Evolutionary conservation across 2,797 vertebrate genomes (phyloP), one percentile per base, ranked within the genome.

Genomic region (Phyllotis vaccarum): DNA sequence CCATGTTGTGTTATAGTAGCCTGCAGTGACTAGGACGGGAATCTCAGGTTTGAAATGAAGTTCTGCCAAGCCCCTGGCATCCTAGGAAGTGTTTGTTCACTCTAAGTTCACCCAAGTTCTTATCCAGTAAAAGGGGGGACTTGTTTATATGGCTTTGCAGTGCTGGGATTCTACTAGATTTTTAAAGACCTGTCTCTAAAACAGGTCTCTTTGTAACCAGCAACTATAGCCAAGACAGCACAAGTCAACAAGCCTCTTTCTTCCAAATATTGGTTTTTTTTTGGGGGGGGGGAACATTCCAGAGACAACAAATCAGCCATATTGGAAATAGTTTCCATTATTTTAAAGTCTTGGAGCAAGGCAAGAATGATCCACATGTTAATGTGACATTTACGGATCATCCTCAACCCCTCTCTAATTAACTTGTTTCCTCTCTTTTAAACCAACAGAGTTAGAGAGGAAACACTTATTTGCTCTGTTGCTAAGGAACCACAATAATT

Each of bases 341-440:
- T 97, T 94, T 98, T 97, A 89, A 96, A 97, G 96, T 97, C 96
- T 98, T 97, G 87, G 76, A 96, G 95, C 94, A 90, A 96, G 95
- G 97, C 96, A 96, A 97, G 98, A 98, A 95, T 97, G 98, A 96
- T 96, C 96, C 95, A 97, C 98, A 98, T 98, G 98, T 98, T 98
- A 98, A 98, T 98, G 98, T 98, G 98, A 98, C 98, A 98, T 98
- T 98, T 98, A 98, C 97, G 98, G 98, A 98, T 98, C 98, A 98
- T 98, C 97, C 98, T 98, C 98, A 98, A 98, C 98, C 98, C 1
- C 98, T 98, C 97, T 98, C 98, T 98, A 98, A 98, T 98, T 98
- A 98, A 98, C 97, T 98, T 98, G 98, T 97, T 97, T 98, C 98
- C 98, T 98, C 97, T 98, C 98, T 98, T 98, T 98, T 98, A 98